A percentile compares a stretch with the other conserved stretches of the same genome.
Conservation (phyloP, 2,113 vertebrate species). For the Cyanocitta stelleri region DNA sequence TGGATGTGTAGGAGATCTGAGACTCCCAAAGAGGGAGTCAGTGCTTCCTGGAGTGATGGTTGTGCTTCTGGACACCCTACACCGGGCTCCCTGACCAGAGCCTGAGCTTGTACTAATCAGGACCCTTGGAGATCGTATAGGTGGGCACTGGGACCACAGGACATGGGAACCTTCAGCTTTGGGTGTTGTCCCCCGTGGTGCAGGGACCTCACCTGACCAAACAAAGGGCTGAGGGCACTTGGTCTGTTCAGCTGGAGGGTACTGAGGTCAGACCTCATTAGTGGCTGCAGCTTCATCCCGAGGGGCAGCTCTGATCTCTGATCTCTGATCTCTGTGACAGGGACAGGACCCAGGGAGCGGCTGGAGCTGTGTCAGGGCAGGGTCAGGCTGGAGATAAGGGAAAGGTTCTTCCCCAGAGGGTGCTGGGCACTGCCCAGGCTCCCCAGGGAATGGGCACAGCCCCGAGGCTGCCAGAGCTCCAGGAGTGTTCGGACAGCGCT, state of each 20-base stretch:
- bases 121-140: background rate
- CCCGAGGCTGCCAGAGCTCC: background rate
- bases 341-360: accelerated
- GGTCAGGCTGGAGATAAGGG: accelerated
- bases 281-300: background rate
- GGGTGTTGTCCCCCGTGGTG: accelerated
- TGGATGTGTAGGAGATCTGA: background rate
- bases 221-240: background rate
- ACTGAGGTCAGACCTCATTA: background rate
- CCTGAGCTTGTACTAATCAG: background rate
- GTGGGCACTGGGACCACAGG: background rate
- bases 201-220: background rate
- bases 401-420: background rate
- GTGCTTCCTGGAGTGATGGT: background rate
- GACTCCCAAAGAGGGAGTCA: background rate
- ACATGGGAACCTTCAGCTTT: background rate
- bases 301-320: accelerated
- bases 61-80: accelerated
- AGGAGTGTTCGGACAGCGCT: accelerated
- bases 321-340: background rate
- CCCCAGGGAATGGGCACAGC: background rate
- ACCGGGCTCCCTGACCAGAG: accelerated
- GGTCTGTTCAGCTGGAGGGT: background rate
- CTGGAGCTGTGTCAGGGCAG: background rate
- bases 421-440: background rate